Percentiles rank a stretch among this genome's conserved stretches.
Evolutionary conservation across 1,140 invertebrate genomes (phyloP).

Genomic region (Drosophila burlai): DNA sequence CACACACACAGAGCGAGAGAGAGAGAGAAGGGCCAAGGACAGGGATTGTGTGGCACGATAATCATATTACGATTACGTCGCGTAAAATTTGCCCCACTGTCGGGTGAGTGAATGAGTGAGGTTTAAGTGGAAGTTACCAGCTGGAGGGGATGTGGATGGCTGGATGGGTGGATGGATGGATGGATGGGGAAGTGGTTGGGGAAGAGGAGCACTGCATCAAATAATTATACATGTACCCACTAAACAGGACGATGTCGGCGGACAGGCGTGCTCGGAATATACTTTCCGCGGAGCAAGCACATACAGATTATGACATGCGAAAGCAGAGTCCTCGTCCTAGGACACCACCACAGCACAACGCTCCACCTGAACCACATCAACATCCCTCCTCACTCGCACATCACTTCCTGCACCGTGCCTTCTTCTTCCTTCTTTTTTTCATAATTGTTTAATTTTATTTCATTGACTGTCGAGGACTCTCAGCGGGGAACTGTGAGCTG

Average conservation of each 20-base stretch:
- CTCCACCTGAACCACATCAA: neutral
- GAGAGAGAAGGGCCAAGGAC: neutral
- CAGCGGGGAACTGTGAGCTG: neutral
- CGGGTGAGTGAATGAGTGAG: conserved; percentile 41
- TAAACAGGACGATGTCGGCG: conserved; percentile 3
- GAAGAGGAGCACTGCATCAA: conserved; percentile 37
- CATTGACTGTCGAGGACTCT: conserved; percentile 61
- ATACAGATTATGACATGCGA: conserved; percentile 28
- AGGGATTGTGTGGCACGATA: conserved; percentile 74
- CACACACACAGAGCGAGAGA: neutral
- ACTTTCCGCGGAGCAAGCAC: conserved; percentile 25
- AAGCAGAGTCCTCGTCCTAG: neutral
- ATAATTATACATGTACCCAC: conserved; percentile 36
- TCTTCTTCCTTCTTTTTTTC: neutral
- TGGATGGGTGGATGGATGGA: neutral
- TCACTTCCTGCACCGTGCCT: neutral
- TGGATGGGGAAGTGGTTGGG: neutral
- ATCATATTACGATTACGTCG: conserved; percentile 83
- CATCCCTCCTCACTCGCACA: neutral
- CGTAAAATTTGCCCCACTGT: conserved; percentile 73
- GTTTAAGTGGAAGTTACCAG: conserved; percentile 50
- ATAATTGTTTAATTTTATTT: conserved; percentile 79
- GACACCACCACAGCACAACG: neutral
- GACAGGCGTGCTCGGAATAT: conserved; percentile 21
- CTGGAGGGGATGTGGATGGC: conserved; percentile 7